phyloP scores from a whole-genome alignment of 2,113 vertebrate genomes.

The Entelurus aequoreus region DNA sequence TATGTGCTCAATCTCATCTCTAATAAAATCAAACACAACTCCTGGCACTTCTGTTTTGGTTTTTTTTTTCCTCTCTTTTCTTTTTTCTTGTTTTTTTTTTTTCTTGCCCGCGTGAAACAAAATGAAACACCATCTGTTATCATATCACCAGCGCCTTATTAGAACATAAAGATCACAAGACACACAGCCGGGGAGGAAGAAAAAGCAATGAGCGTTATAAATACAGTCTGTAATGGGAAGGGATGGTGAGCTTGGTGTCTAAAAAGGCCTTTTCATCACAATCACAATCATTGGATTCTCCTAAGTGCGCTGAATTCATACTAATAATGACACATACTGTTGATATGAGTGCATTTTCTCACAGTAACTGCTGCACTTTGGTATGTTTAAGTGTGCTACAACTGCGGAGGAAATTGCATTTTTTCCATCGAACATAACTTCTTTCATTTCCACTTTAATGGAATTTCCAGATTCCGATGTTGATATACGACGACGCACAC shows the following conservation, averaged over 20 bases:
- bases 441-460: slow-evolving; percentile 3
- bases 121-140: slow-evolving; percentile 97
- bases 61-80: no score
- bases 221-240: slow-evolving; percentile 55
- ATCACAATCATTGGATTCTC: slow-evolving; percentile 29
- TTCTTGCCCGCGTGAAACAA: slow-evolving; percentile 44
- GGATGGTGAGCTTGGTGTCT: slow-evolving; percentile 35
- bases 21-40: slow-evolving; percentile 99
- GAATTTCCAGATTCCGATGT: neutral
- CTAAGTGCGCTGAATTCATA: slow-evolving; percentile 20
- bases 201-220: slow-evolving; percentile 46
- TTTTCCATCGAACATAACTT: neutral
- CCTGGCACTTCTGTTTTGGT: slow-evolving; percentile 71
- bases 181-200: slow-evolving; percentile 45
- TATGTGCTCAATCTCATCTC: slow-evolving; percentile 98
- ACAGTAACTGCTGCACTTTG: neutral
- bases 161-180: slow-evolving; percentile 79
- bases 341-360: slow-evolving; percentile 3
- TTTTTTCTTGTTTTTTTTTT: no score
- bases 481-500: neutral
- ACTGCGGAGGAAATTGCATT: neutral
- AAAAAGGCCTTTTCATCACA: slow-evolving; percentile 18
- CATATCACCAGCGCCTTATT: slow-evolving; percentile 84
- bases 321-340: slow-evolving; percentile 19
- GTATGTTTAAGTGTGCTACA: neutral